Conservation (phyloP, 2,113 vertebrate genomes). For the Corydoras maculifer region DNA sequence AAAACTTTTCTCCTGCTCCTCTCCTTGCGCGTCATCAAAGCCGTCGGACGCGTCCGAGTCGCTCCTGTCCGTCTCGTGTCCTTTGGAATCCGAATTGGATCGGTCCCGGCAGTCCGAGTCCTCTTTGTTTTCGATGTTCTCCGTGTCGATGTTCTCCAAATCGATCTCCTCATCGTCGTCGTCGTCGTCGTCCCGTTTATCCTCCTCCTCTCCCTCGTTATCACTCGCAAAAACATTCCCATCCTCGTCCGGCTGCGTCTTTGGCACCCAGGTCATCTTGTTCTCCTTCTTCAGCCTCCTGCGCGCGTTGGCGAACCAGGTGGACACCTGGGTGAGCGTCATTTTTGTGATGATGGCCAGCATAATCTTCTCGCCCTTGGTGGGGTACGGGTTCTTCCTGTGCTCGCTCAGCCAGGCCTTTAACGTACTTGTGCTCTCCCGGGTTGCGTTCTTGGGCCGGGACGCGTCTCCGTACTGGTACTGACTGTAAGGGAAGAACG, state of each 20-base stretch:
- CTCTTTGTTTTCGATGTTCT: slow-evolving; percentile 83
- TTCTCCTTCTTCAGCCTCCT: slow-evolving; percentile 88
- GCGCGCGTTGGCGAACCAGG: slow-evolving; percentile 86
- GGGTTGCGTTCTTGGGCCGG: slow-evolving; percentile 94
- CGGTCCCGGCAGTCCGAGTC: slow-evolving; percentile 76
- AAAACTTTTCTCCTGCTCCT: slow-evolving; percentile 73
- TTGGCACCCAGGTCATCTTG: slow-evolving; percentile 88
- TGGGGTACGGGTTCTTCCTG: slow-evolving; percentile 93
- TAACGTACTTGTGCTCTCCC: slow-evolving; percentile 92
- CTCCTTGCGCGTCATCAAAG: slow-evolving; percentile 78
- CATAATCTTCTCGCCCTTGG: slow-evolving; percentile 98
- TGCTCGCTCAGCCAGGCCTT: slow-evolving; percentile 89
- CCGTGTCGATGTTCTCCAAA: slow-evolving; percentile 89
- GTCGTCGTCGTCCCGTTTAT: slow-evolving; percentile 87
- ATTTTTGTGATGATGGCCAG: slow-evolving; percentile 97
- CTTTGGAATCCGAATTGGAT: slow-evolving; percentile 78
- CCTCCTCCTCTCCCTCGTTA: slow-evolving; percentile 70
- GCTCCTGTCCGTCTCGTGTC: slow-evolving; percentile 69
- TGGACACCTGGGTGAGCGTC: slow-evolving; percentile 96
- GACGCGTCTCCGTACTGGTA: slow-evolving; percentile 96
- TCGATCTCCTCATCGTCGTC: slow-evolving; percentile 89
- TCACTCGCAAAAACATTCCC: slow-evolving; percentile 88
- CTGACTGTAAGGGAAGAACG: slow-evolving; percentile 92
- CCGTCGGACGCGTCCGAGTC: slow-evolving; percentile 87
- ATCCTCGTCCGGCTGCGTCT: slow-evolving; percentile 90